Evolutionary conservation across 2,797 vertebrate genomes (phyloP).

Genomic region (Alfaro cultratus): DNA sequence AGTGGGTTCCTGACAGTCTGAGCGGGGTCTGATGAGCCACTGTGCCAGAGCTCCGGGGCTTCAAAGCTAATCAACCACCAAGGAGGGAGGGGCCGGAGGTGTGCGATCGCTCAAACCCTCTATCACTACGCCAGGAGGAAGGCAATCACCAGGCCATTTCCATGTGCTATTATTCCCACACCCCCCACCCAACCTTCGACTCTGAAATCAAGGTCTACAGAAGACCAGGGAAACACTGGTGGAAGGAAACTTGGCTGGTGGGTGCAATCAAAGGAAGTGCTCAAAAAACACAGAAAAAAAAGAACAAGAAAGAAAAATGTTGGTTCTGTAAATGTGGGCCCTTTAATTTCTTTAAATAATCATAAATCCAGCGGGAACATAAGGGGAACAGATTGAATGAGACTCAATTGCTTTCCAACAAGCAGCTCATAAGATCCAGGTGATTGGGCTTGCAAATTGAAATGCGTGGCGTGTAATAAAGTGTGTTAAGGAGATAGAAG

Average conservation of each 20-base stretch:
- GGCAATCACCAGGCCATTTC: constrained; percentile 81
- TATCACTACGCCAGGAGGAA: constrained; percentile 69
- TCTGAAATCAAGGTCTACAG: constrained; percentile 75
- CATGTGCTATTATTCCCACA: constrained; percentile 59
- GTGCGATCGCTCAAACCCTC: constrained; percentile 70
- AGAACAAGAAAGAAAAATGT: constrained; percentile 9
- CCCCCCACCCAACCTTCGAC: constrained; percentile 37
- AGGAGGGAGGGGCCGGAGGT: constrained; percentile 69
- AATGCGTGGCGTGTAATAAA: constrained; percentile 72
- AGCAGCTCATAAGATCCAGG: constrained; percentile 56
- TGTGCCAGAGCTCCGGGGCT: constrained; percentile 72
- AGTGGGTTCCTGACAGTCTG: constrained; percentile 72
- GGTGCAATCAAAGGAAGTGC: constrained; percentile 65
- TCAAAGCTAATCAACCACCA: constrained; percentile 80
- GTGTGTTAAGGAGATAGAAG: constrained; percentile 50
- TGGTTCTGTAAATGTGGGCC: constrained; percentile 13
- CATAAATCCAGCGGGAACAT: constrained; percentile 56
- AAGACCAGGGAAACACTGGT: constrained; percentile 59
- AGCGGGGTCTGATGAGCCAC: constrained; percentile 72
- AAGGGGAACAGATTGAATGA: constrained; percentile 52
- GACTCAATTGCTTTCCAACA: constrained; percentile 57
- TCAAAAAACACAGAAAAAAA: constrained; percentile 26
- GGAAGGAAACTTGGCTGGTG: constrained; percentile 49
- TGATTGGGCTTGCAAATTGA: constrained; percentile 76
- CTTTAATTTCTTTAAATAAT: constrained; percentile 64